These are phyloP conservation scores for Neocrepidodera transversa DNA, from an alignment of 2,888 invertebrate species.

Conservation along the genomic window DNA sequence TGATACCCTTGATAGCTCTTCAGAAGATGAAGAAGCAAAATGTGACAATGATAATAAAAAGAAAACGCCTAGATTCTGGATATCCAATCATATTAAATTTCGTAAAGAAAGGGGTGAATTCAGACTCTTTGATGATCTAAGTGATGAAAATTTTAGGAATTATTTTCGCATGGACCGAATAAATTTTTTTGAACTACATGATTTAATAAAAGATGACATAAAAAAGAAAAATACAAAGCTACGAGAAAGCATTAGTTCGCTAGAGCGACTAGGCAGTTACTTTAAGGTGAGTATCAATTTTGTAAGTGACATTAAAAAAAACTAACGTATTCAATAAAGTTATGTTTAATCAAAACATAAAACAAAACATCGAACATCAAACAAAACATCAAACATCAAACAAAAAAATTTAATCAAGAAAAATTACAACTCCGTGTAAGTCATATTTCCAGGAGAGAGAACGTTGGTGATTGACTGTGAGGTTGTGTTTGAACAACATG, in stretches of 20 bases:
- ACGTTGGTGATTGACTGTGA: constrained; percentile 7
- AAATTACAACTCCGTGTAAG: constrained; percentile 7
- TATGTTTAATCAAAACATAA: not conserved
- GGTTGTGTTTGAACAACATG: constrained; percentile 3
- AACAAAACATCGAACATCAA: too few relatives aligned
- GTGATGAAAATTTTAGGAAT: constrained; percentile 21
- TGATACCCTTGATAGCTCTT: constrained; percentile 5
- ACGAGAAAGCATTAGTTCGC: constrained; percentile 14
- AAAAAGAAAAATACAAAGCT: constrained; percentile 21
- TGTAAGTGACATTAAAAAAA: constrained; percentile 5
- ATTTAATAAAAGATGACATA: constrained; percentile 18
- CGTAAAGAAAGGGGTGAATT: constrained; percentile 8
- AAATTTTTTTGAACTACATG: constrained; percentile 16
- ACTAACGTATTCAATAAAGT: constrained; percentile 4
- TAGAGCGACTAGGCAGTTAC: constrained; percentile 7
- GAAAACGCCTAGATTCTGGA: constrained; percentile 19
- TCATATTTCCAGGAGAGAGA: constrained; percentile 2
- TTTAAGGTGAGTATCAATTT: constrained; percentile 9
- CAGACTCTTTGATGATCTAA: constrained; percentile 14
- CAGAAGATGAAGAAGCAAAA: constrained; percentile 15
- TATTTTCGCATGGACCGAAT: constrained; percentile 17
- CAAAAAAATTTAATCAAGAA: constrained; percentile 3
- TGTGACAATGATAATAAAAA: constrained; percentile 15
- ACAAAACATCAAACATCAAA: too few relatives aligned
- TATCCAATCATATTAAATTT: constrained; percentile 19